These are phyloP conservation scores for Merops nubicus DNA, from an alignment of 2,113 vertebrate genomes.

Conservation along the genomic window DNA sequence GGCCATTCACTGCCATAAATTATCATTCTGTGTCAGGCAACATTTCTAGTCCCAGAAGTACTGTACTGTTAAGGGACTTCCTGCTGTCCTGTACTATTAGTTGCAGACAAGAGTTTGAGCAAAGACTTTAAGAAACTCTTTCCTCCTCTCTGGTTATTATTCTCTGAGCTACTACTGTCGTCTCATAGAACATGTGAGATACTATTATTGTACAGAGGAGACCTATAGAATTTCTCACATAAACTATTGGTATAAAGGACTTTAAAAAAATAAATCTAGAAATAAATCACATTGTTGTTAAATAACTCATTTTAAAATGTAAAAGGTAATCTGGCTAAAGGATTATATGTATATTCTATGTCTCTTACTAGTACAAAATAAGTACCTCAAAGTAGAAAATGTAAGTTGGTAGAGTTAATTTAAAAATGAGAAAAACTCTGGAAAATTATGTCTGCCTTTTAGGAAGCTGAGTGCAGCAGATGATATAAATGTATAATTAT, in stretches of 20 bases:
- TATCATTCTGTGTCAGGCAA: slow-evolving; percentile 15
- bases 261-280: not conserved
- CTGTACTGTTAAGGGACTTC: not conserved
- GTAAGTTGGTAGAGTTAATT: not conserved
- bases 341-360: not conserved
- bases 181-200: not conserved
- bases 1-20: not conserved
- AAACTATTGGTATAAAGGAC: not conserved
- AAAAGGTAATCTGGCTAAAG: not conserved
- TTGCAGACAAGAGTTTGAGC: not conserved
- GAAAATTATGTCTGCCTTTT: not conserved
- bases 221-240: not conserved
- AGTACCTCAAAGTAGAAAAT: not conserved
- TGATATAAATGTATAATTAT: not conserved
- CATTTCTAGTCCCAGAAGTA: not conserved
- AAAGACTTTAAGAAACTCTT: not conserved
- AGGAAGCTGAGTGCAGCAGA: not conserved
- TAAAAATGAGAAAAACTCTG: not conserved
- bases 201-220: not conserved
- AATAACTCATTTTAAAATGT: not conserved
- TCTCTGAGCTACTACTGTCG: not conserved
- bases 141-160: not conserved
- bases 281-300: not conserved
- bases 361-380: not conserved
- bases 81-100: not conserved